These are phyloP conservation scores for Sapajus apella DNA, from an alignment of 2,113 vertebrate species.

Conservation along the genomic window DNA sequence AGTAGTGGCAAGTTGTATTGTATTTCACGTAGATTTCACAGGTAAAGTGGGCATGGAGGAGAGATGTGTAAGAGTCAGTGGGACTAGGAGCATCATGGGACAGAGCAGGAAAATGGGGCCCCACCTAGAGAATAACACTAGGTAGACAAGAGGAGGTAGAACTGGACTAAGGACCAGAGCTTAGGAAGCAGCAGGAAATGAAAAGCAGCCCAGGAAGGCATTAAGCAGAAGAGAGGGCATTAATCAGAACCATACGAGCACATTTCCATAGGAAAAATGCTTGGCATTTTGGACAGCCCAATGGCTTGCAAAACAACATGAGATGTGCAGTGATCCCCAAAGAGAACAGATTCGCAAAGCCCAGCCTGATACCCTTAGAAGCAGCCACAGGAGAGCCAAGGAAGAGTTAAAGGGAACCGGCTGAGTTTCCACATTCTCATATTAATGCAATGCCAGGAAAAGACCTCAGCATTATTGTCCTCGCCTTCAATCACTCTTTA, in stretches of 20 bases:
- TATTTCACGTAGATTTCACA: neutral
- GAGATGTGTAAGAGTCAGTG: neutral
- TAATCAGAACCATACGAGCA: slow-evolving; percentile 64
- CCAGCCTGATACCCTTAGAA: neutral
- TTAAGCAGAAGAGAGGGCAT: neutral
- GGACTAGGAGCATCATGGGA: neutral
- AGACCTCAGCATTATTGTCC: slow-evolving; percentile 56
- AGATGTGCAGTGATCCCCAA: neutral
- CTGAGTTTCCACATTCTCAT: slow-evolving; percentile 50
- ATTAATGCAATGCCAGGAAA: slow-evolving; percentile 39
- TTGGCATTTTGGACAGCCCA: slow-evolving; percentile 35
- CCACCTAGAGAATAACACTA: neutral
- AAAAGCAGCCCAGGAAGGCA: slow-evolving; percentile 28
- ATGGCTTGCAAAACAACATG: slow-evolving; percentile 29
- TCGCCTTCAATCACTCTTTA: slow-evolving; percentile 59
- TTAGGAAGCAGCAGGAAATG: slow-evolving; percentile 18
- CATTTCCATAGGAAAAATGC: slow-evolving; percentile 64
- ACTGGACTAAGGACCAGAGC: neutral
- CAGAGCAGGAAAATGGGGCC: neutral
- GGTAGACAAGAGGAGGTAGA: neutral
- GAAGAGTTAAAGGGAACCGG: slow-evolving; percentile 51
- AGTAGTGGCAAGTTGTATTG: neutral
- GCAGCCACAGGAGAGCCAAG: neutral
- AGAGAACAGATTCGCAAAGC: slow-evolving; percentile 32
- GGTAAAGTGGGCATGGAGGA: neutral